Percentiles rank a stretch among this genome's conserved stretches.
Conservation (phyloP, 2,113 vertebrate species). For the Semicossyphus pulcher region DNA sequence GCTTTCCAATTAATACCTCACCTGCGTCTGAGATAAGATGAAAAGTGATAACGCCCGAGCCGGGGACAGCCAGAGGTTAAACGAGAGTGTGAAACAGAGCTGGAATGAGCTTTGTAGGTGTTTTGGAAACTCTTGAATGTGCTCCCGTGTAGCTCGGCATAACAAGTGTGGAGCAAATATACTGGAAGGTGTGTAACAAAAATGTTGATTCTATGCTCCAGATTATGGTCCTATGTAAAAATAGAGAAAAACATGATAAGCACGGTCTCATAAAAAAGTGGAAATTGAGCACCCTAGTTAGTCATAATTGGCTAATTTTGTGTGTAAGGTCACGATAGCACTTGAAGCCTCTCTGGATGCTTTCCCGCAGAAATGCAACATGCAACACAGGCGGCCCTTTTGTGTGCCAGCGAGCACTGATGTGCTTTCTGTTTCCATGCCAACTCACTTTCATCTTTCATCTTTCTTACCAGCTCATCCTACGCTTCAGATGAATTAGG, state of each 20-base stretch:
- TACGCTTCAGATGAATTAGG: slow-evolving; percentile 89
- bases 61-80: slow-evolving; percentile 52
- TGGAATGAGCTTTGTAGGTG: slow-evolving; percentile 1
- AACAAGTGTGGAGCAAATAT: slow-evolving; percentile 43
- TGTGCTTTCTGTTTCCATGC: slow-evolving; percentile 90
- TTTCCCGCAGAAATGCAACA: slow-evolving; percentile 79
- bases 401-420: slow-evolving; percentile 83
- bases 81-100: slow-evolving; percentile 49
- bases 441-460: slow-evolving; percentile 90
- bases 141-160: slow-evolving; percentile 21
- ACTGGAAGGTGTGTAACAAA: slow-evolving; percentile 56
- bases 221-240: slow-evolving; percentile 66
- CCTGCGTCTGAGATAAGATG: slow-evolving; percentile 60
- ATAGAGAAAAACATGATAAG: slow-evolving; percentile 72
- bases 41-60: slow-evolving; percentile 45
- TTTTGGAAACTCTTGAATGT: slow-evolving; percentile 24
- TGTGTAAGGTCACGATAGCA: slow-evolving; percentile 84
- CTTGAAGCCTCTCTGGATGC: slow-evolving; percentile 83
- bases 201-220: slow-evolving; percentile 65
- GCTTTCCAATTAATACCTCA: slow-evolving; percentile 78
- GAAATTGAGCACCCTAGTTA: slow-evolving; percentile 82
- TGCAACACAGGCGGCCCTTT: slow-evolving; percentile 80
- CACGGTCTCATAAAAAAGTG: slow-evolving; percentile 66
- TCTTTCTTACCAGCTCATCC: slow-evolving; percentile 90
- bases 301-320: slow-evolving; percentile 86